phyloP scores from a whole-genome alignment of 2,888 invertebrate genomes.

The Drosophila parthenogenetica region DNA sequence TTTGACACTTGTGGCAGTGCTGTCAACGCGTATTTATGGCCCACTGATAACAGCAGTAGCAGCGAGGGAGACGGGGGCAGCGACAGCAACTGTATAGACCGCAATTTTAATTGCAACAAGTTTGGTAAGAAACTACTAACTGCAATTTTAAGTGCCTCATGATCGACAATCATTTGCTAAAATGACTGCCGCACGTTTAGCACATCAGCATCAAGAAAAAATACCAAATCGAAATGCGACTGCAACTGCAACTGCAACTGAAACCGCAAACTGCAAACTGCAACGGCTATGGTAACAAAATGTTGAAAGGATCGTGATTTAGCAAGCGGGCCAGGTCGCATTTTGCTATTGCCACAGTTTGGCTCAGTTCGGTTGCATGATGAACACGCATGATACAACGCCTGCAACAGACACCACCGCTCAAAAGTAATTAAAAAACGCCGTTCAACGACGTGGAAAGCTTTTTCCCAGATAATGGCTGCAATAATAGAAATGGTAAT shows the following conservation, averaged over 20 bases:
- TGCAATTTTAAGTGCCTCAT: conserved; percentile 66
- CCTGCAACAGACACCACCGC: conserved; percentile 43
- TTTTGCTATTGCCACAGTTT: conserved; percentile 10
- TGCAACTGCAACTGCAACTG: conserved; percentile 20
- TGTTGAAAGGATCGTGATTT: conserved; percentile 60
- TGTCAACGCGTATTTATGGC: conserved; percentile 67
- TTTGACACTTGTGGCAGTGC: conserved; percentile 72
- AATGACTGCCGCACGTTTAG: conserved; percentile 82
- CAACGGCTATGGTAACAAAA: conserved; percentile 24
- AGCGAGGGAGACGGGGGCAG: conserved; percentile 2
- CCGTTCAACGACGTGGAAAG: conserved; percentile 59
- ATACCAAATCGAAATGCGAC: conserved; percentile 7
- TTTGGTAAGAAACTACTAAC: conserved; percentile 33
- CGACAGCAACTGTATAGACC: conserved; percentile 35
- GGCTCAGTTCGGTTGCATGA: conserved; percentile 42
- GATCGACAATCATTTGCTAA: conserved; percentile 83
- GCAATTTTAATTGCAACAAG: conserved; percentile 58
- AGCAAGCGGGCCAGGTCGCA: conserved; percentile 42
- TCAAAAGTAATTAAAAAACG: conserved; percentile 70
- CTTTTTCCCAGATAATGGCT: conserved; percentile 63
- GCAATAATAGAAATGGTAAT: conserved; percentile 70
- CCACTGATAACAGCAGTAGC: conserved; percentile 26
- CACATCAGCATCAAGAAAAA: conserved; percentile 68
- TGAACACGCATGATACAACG: conserved; percentile 61
- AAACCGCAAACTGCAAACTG: conserved; percentile 16